Percentiles rank a stretch among this genome's conserved stretches.
Conservation (phyloP, 2,797 vertebrate species). For the Amphiprion clarkii region DNA sequence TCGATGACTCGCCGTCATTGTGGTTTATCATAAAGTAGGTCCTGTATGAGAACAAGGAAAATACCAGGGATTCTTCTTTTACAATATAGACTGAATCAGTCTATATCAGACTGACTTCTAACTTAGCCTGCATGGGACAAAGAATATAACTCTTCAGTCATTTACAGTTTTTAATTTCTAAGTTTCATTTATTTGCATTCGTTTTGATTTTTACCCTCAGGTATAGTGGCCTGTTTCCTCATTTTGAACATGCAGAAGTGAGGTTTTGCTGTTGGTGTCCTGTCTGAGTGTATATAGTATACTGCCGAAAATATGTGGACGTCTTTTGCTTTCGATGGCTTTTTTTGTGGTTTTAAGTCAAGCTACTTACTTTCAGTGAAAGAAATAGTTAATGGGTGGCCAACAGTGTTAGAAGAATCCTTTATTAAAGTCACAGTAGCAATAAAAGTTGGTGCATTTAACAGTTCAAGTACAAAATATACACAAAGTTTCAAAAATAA, state of each 20-base stretch:
- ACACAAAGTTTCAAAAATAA: not conserved
- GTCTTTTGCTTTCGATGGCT: too few species aligned
- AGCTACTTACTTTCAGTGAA: not conserved
- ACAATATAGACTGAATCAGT: too few species aligned
- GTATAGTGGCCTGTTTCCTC: not conserved
- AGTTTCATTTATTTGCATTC: not conserved
- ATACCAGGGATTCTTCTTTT: slow-evolving; percentile 66
- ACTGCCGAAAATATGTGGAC: too few species aligned
- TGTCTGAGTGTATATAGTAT: not conserved
- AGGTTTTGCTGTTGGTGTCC: not conserved
- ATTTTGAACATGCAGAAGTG: not conserved
- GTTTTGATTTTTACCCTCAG: too few species aligned
- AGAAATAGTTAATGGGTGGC: too few species aligned
- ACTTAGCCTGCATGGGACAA: not conserved
- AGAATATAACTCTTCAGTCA: not conserved
- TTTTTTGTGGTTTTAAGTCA: not conserved
- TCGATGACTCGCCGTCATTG: slow-evolving; percentile 48
- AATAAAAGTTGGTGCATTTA: not conserved
- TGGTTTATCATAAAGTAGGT: slow-evolving; percentile 60
- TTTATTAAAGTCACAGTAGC: too few species aligned
- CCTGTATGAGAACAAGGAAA: slow-evolving; percentile 48
- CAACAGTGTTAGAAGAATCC: too few species aligned
- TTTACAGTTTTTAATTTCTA: not conserved
- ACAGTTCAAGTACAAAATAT: not conserved
- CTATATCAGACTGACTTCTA: slow-evolving; percentile 21